Percentiles rank a stretch among this genome's conserved stretches.
These are phyloP conservation scores for Drosophila ogumai DNA, from an alignment of 1,140 invertebrate genomes.

Conservation along the genomic window DNA sequence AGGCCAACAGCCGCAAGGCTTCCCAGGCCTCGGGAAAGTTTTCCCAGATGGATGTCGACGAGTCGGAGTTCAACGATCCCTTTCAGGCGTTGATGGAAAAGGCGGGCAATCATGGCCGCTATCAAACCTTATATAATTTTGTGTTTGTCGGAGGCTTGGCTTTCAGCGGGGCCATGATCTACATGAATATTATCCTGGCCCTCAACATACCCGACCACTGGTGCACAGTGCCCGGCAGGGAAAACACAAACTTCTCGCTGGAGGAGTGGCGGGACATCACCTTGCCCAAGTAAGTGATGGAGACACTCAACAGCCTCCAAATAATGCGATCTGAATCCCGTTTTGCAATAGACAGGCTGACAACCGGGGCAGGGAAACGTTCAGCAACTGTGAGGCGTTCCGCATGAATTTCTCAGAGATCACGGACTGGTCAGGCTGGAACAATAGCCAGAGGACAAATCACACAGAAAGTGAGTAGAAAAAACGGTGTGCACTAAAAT, in stretches of 20 bases:
- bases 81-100: constrained; percentile 86
- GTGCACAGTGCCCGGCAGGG: constrained; percentile 86
- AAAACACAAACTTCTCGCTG: constrained; percentile 85
- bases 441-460: constrained; percentile 51
- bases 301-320: fast-evolving
- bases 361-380: constrained; percentile 69
- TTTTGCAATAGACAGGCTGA: constrained; percentile 59
- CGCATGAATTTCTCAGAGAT: constrained; percentile 76
- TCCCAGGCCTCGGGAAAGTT: constrained; percentile 45
- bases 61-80: constrained; percentile 81
- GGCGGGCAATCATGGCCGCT: constrained; percentile 86
- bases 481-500: background rate
- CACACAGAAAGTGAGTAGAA: constrained; percentile 63
- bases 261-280: constrained; percentile 85
- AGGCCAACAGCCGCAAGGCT: constrained; percentile 52
- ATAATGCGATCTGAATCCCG: background rate
- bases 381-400: constrained; percentile 84
- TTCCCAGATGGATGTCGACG: constrained; percentile 64
- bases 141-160: constrained; percentile 85
- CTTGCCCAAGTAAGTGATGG: constrained; percentile 84
- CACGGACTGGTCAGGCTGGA: constrained; percentile 69
- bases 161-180: constrained; percentile 83
- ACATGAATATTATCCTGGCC: constrained; percentile 86
- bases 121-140: constrained; percentile 86
- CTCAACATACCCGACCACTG: constrained; percentile 86